phyloP scores from a whole-genome alignment of 1,140 invertebrate species.

The Brachystomella parvula region DNA sequence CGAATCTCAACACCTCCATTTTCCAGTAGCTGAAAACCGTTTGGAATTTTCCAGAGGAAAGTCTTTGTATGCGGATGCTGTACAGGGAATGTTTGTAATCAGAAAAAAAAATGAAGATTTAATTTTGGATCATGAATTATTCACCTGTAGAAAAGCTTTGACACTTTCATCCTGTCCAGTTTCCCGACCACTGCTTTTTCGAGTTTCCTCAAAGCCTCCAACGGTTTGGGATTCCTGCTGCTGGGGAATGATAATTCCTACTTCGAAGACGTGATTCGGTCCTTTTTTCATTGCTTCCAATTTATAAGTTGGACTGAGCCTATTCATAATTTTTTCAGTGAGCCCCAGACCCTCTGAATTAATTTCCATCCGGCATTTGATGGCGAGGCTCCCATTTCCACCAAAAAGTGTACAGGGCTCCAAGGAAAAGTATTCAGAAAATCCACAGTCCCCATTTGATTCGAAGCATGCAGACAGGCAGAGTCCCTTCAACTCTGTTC shows the following conservation, averaged over 20 bases:
- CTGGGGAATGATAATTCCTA: neutral
- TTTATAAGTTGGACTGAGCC: neutral
- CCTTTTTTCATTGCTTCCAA: neutral
- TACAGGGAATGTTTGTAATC: no score
- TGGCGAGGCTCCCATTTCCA: neutral
- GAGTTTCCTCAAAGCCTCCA: neutral
- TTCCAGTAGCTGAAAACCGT: slow-evolving; percentile 13
- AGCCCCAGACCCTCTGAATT: neutral
- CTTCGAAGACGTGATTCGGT: neutral
- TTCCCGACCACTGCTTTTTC: neutral
- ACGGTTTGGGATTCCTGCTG: neutral
- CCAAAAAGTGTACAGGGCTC: neutral
- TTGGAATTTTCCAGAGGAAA: slow-evolving; percentile 26
- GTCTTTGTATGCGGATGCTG: slow-evolving; percentile 20
- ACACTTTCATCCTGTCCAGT: neutral
- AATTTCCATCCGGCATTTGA: slow-evolving; percentile 18
- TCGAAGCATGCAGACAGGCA: slow-evolving; percentile 12
- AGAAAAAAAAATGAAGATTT: slow-evolving; percentile 1
- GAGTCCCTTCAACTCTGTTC: neutral
- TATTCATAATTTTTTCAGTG: neutral
- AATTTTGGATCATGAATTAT: neutral
- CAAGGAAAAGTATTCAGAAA: neutral
- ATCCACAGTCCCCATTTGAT: slow-evolving; percentile 14
- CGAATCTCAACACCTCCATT: slow-evolving; percentile 19
- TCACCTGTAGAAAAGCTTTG: neutral